Conservation (phyloP, 2,113 vertebrate genomes). For the Todiramphus saurophagus region DNA sequence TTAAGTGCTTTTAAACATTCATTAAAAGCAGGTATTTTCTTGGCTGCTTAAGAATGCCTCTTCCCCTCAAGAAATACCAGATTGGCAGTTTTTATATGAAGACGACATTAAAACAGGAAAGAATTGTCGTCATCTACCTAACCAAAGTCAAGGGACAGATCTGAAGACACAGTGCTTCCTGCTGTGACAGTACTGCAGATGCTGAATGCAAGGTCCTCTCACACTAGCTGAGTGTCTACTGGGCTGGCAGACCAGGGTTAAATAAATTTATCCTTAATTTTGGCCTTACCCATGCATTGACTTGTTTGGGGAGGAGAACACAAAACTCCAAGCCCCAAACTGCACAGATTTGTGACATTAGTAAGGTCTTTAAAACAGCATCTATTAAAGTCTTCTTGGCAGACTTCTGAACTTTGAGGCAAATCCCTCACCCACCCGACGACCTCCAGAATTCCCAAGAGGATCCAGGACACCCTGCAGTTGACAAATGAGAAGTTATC, state of each 20-base stretch:
- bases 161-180: neutral
- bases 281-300: neutral
- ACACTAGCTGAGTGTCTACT: neutral
- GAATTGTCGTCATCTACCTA: neutral
- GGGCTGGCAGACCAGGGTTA: neutral
- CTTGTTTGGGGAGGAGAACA: neutral
- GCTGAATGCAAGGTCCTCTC: neutral
- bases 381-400: neutral
- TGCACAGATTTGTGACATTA: neutral
- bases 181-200: neutral
- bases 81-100: neutral
- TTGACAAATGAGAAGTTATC: neutral
- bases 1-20: neutral
- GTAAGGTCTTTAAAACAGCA: neutral
- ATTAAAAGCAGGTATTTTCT: neutral
- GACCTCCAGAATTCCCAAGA: neutral
- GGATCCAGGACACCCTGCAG: neutral
- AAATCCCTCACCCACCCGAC: neutral
- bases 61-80: neutral
- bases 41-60: neutral
- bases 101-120: neutral
- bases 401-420: neutral
- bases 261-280: neutral
- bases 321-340: neutral
- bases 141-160: accelerated